Evolutionary conservation across 2,888 invertebrate genomes (phyloP).

Genomic region (Leptothorax acervorum): DNA sequence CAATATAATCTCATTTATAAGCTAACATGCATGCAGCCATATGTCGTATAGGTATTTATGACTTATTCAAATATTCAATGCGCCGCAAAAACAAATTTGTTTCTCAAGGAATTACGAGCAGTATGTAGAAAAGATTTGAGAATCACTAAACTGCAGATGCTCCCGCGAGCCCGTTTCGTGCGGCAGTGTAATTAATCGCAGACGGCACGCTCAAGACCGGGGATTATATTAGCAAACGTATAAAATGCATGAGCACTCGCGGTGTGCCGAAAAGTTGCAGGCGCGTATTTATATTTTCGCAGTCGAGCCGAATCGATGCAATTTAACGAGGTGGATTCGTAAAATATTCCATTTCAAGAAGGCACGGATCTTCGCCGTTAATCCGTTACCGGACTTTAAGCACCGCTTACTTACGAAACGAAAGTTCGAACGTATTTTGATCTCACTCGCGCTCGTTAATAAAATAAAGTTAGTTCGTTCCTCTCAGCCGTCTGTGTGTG

Average conservation of each 20-base stretch:
- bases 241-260: conserved; percentile 46
- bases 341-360: conserved; percentile 65
- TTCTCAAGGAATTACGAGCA: neutral
- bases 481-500: conserved; percentile 51
- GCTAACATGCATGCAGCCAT: no score
- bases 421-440: conserved; percentile 64
- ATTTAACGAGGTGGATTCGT: conserved; percentile 63
- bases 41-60: neutral
- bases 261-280: conserved; percentile 11
- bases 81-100: neutral
- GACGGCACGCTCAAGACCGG: conserved; percentile 6
- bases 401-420: conserved; percentile 60
- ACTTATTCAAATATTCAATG: neutral
- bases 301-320: conserved; percentile 23
- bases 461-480: conserved; percentile 60
- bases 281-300: conserved; percentile 44
- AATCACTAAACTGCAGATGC: conserved; percentile 28
- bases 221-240: conserved; percentile 33
- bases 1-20: neutral
- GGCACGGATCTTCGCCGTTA: neutral
- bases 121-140: neutral
- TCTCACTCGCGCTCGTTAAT: conserved; percentile 62
- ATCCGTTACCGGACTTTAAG: conserved; percentile 58
- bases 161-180: neutral
- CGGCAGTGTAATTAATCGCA: conserved; percentile 34